Percentiles rank a stretch among this genome's conserved stretches.
Conservation (phyloP, 2,113 vertebrate genomes). For the Oryzias javanicus region DNA sequence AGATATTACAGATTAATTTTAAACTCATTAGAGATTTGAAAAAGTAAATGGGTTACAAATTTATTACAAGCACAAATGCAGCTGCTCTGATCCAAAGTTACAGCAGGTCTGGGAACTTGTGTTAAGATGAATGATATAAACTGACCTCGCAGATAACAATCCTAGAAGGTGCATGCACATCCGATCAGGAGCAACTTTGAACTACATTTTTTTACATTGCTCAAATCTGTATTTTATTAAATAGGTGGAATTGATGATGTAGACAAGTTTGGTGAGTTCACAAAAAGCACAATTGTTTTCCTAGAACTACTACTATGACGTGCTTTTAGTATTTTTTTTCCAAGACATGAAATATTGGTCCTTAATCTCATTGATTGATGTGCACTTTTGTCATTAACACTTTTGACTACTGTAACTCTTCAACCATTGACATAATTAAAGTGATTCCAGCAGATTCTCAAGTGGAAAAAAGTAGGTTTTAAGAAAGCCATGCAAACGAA, state of each 20-base stretch:
- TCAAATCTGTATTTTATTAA: no score
- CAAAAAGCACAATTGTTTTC: no score
- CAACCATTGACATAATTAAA: not conserved
- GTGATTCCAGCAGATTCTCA: no score
- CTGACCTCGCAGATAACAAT: no score
- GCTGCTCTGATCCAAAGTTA: slow-evolving; percentile 14
- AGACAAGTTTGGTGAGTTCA: no score
- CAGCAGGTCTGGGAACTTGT: slow-evolving; percentile 3
- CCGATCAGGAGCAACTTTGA: no score
- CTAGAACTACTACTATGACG: not conserved
- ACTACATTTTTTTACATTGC: no score
- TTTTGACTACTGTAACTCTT: no score
- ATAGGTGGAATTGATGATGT: no score
- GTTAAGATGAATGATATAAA: not conserved
- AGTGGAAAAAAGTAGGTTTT: not conserved
- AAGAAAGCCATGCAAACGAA: no score
- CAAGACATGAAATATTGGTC: not conserved
- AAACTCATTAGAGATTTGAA: slow-evolving; percentile 40
- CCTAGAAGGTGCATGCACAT: no score
- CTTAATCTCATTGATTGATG: not conserved
- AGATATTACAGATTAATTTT: slow-evolving; percentile 58
- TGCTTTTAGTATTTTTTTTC: not conserved
- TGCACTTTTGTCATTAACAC: not conserved
- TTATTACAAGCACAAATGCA: slow-evolving; percentile 15
- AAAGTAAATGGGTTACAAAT: slow-evolving; percentile 9